A percentile compares a stretch with the other conserved stretches of the same genome.
These are phyloP conservation scores for Cordilura impudica DNA, from an alignment of 2,888 invertebrate genomes.

Conservation along the genomic window DNA sequence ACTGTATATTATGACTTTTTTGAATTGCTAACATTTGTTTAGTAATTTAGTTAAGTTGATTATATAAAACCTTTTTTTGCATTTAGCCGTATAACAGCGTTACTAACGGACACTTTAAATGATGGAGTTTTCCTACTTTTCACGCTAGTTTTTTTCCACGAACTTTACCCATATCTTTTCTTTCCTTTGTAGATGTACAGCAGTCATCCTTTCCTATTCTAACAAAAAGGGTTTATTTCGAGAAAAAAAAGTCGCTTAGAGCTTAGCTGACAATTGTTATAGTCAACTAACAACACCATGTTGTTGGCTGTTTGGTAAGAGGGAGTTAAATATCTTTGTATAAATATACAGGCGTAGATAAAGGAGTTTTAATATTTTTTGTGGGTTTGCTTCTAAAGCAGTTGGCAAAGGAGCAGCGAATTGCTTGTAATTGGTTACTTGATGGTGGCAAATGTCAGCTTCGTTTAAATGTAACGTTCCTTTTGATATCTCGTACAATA, in stretches of 20 bases:
- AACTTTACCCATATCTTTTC: background rate
- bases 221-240: background rate
- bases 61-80: constrained; percentile 31
- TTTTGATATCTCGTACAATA: constrained; percentile 38
- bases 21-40: constrained; percentile 44
- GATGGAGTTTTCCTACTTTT: constrained; percentile 55
- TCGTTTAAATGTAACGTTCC: constrained; percentile 46
- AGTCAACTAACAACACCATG: background rate
- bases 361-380: constrained; percentile 1
- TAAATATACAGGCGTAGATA: constrained; percentile 56
- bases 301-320: background rate
- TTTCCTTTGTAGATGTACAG: background rate
- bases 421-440: background rate
- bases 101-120: constrained; percentile 54
- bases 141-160: constrained; percentile 33
- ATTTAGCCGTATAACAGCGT: constrained; percentile 21
- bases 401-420: background rate
- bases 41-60: constrained; percentile 49
- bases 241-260: background rate
- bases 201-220: background rate
- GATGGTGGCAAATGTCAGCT: constrained; percentile 51
- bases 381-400: background rate
- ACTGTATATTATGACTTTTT: no score
- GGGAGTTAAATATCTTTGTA: constrained; percentile 39
- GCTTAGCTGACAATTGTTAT: constrained; percentile 48